Conservation (phyloP, 2,113 vertebrate species). For the Silurus meridionalis region DNA sequence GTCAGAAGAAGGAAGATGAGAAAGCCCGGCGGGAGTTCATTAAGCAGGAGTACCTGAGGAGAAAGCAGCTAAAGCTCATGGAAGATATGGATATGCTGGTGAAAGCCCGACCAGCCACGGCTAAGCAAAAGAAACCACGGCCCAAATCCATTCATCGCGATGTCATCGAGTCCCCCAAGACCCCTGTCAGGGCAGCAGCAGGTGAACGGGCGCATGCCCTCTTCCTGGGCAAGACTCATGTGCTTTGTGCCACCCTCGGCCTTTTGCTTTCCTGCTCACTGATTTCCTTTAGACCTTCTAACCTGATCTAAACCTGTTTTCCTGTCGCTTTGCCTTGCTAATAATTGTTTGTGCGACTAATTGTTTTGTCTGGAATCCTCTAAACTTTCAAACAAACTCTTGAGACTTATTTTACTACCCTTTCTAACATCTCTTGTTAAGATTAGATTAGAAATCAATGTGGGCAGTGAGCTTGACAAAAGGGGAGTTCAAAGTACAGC, state of each 20-base stretch:
- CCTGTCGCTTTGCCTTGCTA: not conserved
- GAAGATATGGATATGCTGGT: conserved; percentile 93
- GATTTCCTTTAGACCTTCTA: not conserved
- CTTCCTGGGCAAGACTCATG: conserved; percentile 61
- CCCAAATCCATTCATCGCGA: conserved; percentile 94
- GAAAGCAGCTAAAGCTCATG: conserved; percentile 97
- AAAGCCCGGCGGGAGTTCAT: conserved; percentile 89
- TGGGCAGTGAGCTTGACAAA: conserved; percentile 33
- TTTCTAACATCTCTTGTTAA: not conserved
- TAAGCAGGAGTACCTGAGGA: conserved; percentile 93
- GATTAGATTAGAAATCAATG: not conserved
- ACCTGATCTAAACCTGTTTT: not conserved
- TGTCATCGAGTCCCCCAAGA: conserved; percentile 86
- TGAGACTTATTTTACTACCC: not conserved
- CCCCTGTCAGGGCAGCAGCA: conserved; percentile 86
- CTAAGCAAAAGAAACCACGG: conserved; percentile 84
- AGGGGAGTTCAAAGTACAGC: conserved; percentile 58
- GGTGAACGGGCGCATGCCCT: conserved; percentile 73
- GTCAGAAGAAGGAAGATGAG: conserved; percentile 92
- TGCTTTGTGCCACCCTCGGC: conserved; percentile 62
- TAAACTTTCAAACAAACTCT: not conserved
- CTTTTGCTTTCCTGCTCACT: conserved; percentile 40
- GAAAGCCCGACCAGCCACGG: conserved; percentile 77
- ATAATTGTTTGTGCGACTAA: not conserved
- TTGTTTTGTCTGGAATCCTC: not conserved